phyloP scores from a whole-genome alignment of 2,113 vertebrate genomes.

The Rhizomys pruinosus region DNA sequence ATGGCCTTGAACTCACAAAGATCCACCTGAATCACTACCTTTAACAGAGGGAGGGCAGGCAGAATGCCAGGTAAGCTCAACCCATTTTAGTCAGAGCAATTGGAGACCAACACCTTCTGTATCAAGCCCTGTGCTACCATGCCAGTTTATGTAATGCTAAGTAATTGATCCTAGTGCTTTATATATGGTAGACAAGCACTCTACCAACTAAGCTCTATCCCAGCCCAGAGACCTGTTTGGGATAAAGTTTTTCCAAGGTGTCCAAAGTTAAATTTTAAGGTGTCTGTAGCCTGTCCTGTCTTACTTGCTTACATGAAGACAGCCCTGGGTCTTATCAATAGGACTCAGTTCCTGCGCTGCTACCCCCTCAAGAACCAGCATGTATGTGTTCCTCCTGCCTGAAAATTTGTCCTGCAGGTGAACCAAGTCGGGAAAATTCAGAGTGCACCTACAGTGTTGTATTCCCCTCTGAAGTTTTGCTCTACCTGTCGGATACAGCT shows the following conservation, averaged over 20 bases:
- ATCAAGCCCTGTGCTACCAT: background rate
- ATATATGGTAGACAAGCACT: background rate
- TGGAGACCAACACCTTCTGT: background rate
- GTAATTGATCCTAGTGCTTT: background rate
- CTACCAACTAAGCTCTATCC: background rate
- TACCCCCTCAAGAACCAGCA: background rate
- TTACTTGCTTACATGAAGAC: background rate
- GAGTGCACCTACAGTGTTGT: background rate
- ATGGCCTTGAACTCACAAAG: no score
- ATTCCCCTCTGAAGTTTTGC: rapidly evolving
- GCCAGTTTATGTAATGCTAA: background rate
- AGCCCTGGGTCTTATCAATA: background rate
- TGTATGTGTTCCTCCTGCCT: background rate
- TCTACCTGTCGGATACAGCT: background rate
- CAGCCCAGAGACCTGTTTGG: background rate
- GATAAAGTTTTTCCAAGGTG: background rate
- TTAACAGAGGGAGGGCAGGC: rapidly evolving
- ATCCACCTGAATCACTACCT: background rate
- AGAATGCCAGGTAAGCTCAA: rapidly evolving
- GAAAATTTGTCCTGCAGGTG: background rate
- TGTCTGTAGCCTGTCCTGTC: background rate
- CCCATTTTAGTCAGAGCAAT: background rate
- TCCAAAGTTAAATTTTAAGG: background rate
- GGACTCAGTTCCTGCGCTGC: background rate
- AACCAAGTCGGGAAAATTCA: background rate